These are phyloP conservation scores for Falco cherrug DNA, from an alignment of 2,797 vertebrate species.

Conservation along the genomic window DNA sequence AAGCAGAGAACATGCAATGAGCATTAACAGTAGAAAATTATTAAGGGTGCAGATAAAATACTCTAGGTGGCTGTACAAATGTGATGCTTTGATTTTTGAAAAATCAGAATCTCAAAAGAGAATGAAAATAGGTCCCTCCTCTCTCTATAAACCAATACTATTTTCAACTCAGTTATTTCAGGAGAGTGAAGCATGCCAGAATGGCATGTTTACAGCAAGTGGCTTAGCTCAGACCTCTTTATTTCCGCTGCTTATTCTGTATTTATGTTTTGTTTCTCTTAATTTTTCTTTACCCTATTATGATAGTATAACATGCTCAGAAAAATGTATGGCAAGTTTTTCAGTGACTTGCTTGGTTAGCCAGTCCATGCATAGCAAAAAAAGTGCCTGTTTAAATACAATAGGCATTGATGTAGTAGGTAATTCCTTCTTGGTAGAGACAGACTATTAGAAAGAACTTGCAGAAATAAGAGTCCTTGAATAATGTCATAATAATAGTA, in stretches of 20 bases:
- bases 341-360: neutral
- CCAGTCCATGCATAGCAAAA: neutral
- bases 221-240: conserved; percentile 8
- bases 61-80: neutral
- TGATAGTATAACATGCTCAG: neutral
- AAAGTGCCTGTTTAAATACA: neutral
- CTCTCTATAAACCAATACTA: neutral
- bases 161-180: conserved; percentile 17
- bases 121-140: neutral
- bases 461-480: neutral
- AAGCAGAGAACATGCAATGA: conserved; percentile 12
- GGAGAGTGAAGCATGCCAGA: conserved; percentile 48
- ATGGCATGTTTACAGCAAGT: conserved; percentile 17
- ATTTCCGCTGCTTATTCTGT: neutral
- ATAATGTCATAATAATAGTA: neutral
- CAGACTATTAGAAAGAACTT: neutral
- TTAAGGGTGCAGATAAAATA: conserved; percentile 10
- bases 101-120: neutral
- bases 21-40: conserved; percentile 12
- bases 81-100: conserved; percentile 19
- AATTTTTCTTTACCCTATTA: neutral
- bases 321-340: neutral
- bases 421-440: neutral
- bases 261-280: neutral
- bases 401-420: neutral